Base-by-base conservation (phyloP, 2,888 invertebrate species). In the Elmis aenea region DNA sequence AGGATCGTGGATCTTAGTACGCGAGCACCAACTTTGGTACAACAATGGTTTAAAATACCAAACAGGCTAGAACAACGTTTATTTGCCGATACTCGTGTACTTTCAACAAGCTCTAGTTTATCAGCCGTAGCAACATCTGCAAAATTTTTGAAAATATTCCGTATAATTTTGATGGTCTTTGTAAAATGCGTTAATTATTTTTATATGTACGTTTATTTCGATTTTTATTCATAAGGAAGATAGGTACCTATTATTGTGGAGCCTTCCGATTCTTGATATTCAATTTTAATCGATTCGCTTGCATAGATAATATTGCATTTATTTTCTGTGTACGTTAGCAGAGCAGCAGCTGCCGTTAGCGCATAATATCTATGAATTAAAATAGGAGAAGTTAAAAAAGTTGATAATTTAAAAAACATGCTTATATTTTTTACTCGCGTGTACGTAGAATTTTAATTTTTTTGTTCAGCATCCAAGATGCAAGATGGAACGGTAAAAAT, bases 321-420 rank as follows among this genome's bases (percentile, higher is more conserved):
- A 51, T 79, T 80, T 64, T 93, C 90, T 1, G 90, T 76, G 62
- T 92, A 93, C 57, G 84, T 86, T 3, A 94, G 60, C 2, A 94
- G 72, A 2, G 91, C 93, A 9, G 87, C 79, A n/a, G 82, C 80
- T 1, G 93, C 83, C 5, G 92, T 81, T 32, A 94, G 63, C 8
- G 89, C 85, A 59, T 92, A 92, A 64, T 88, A 90, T 58, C 90
- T 92, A 59, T 21, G 63, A 55, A 45, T 18, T 6, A 18, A 18
- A 18, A 18, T 18, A 6, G 8, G 8, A 6, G 8, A 8, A 18
- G 8, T 8, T 6, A 18, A 6, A 5, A 8, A 18, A 18, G 8
- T 18, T 18, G n/a, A n/a, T n/a, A n/a, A n/a, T n/a, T n/a, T n/a
- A n/a, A n/a, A n/a, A n/a, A n/a, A n/a, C n/a, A n/a, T n/a, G n/a